Percentiles rank a stretch among this genome's conserved stretches.
phyloP scores from a whole-genome alignment of 2,797 vertebrate species.

The Molossus molossus region DNA sequence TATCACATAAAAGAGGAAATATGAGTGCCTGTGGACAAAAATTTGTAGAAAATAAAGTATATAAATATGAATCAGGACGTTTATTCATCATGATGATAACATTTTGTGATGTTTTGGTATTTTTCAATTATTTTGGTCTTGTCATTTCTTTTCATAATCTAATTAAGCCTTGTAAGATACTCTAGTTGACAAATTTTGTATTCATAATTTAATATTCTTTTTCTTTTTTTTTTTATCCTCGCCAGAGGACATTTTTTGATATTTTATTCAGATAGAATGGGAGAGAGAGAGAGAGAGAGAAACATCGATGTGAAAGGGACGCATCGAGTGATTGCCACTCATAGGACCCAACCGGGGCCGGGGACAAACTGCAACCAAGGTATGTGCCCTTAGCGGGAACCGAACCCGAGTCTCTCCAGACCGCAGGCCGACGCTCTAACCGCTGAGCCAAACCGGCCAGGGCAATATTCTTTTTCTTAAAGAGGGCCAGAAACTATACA shows the following conservation, averaged over 20 bases:
- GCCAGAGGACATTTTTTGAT: too few relatives aligned
- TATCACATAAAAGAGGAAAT: neutral
- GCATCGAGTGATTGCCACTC: too few relatives aligned
- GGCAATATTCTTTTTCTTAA: neutral
- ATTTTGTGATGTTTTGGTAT: neutral
- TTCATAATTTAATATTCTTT: neutral
- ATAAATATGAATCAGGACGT: neutral
- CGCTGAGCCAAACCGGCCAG: too few relatives aligned
- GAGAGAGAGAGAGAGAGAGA: too few relatives aligned
- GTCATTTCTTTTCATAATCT: neutral
- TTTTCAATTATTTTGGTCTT: neutral
- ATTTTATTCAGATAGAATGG: too few relatives aligned
- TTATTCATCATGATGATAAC: neutral
- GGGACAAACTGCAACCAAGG: too few relatives aligned
- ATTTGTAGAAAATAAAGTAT: neutral
- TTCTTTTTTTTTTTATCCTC: constrained; percentile 2
- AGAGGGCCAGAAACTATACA: neutral
- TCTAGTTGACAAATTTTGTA: neutral
- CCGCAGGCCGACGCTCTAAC: too few relatives aligned
- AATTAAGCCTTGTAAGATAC: neutral
- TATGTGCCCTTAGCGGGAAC: too few relatives aligned
- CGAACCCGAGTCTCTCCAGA: too few relatives aligned
- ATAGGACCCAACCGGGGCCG: too few relatives aligned
- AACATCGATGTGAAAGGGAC: too few relatives aligned
- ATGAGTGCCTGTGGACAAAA: neutral